phyloP scores from a whole-genome alignment of 2,113 vertebrate species.

The Equus quagga region DNA sequence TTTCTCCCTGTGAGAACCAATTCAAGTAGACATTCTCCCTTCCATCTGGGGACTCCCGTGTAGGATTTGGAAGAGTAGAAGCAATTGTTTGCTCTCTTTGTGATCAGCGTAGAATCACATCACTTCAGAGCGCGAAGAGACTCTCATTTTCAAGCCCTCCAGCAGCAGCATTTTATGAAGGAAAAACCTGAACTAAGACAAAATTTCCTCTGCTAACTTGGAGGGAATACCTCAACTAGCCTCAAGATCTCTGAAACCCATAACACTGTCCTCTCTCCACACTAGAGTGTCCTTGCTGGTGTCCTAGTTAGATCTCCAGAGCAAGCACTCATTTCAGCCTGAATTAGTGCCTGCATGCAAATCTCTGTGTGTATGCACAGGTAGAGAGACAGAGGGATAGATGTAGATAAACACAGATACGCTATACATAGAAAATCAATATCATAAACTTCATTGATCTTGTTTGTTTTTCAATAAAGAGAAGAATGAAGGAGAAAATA shows the following conservation, averaged over 20 bases:
- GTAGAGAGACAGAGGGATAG: background rate
- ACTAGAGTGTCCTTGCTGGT: background rate
- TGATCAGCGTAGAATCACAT: background rate
- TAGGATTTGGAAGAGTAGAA: background rate
- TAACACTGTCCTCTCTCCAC: background rate
- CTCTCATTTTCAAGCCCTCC: background rate
- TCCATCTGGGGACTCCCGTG: background rate
- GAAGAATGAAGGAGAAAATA: background rate
- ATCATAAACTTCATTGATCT: background rate
- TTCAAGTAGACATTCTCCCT: background rate
- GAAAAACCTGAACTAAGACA: background rate
- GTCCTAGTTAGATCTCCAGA: background rate
- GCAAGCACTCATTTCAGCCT: conserved; percentile 4
- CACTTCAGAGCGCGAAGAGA: background rate
- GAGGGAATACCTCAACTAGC: background rate
- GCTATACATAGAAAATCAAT: background rate
- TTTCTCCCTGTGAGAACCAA: conserved; percentile 25
- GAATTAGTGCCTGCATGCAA: background rate
- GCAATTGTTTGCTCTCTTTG: background rate
- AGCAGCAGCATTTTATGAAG: background rate
- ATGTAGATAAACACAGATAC: background rate
- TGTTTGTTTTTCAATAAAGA: conserved; percentile 40
- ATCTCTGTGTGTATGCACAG: background rate
- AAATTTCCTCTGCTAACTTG: background rate
- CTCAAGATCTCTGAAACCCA: background rate